Conservation (phyloP, 1,140 invertebrate species). For the Drosophila orena region DNA sequence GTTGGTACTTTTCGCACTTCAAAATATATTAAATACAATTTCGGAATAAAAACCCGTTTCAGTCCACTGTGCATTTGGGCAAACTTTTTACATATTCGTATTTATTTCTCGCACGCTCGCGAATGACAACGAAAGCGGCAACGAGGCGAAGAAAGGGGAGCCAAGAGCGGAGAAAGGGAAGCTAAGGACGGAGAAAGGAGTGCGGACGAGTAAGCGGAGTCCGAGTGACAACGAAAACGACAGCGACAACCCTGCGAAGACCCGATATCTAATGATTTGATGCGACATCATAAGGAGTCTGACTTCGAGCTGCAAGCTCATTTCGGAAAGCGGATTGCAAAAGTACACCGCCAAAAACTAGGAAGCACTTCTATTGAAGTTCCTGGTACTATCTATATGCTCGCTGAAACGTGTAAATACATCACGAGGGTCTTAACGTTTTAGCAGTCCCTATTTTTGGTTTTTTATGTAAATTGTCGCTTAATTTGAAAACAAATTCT, state of each 20-base stretch:
- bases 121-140: slow-evolving; percentile 23
- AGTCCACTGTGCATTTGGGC: slow-evolving; percentile 51
- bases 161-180: slow-evolving; percentile 3
- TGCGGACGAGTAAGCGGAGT: background rate
- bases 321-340: background rate
- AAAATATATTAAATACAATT: background rate
- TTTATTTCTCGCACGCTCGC: slow-evolving; percentile 70
- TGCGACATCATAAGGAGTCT: slow-evolving; percentile 32
- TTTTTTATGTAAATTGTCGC: too few relatives aligned
- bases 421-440: too few relatives aligned
- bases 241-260: slow-evolving; percentile 27
- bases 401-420: too few relatives aligned
- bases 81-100: slow-evolving; percentile 69
- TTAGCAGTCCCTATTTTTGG: too few relatives aligned
- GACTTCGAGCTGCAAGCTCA: slow-evolving; percentile 18
- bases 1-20: too few relatives aligned
- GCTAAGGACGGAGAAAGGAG: background rate
- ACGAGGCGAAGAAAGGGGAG: slow-evolving; percentile 2
- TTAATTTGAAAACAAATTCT: too few relatives aligned
- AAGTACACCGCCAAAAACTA: background rate
- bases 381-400: too few relatives aligned
- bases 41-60: background rate
- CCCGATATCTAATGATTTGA: slow-evolving; percentile 43
- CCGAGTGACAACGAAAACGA: slow-evolving; percentile 27
- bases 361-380: background rate